These are phyloP conservation scores for Danionella cerebrum DNA, from an alignment of 2,113 vertebrate genomes.

Conservation along the genomic window DNA sequence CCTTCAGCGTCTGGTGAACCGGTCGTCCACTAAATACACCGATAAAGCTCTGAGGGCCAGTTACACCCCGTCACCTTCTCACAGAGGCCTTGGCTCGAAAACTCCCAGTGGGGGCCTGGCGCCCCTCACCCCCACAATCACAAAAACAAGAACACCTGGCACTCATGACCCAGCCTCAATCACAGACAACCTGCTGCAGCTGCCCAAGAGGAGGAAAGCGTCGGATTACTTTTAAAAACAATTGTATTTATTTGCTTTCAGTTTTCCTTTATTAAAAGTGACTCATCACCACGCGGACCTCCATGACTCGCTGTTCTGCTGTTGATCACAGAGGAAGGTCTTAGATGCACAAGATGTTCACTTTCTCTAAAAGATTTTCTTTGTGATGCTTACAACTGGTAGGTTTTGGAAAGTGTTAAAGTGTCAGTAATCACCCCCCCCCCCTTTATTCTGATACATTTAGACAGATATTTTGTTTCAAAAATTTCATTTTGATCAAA, in stretches of 20 bases:
- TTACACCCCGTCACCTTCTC: conserved; percentile 91
- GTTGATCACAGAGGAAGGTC: no score
- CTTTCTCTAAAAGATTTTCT: no score
- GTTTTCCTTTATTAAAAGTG: not conserved
- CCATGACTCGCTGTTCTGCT: no score
- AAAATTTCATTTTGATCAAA: no score
- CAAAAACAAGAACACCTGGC: conserved; percentile 70
- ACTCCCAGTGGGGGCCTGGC: conserved; percentile 66
- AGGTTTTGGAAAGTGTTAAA: no score
- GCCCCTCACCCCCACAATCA: conserved; percentile 76
- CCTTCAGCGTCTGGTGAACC: conserved; percentile 85
- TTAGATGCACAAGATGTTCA: no score
- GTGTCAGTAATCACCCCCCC: no score
- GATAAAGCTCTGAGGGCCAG: conserved; percentile 93
- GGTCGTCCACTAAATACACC: conserved; percentile 90
- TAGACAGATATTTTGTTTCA: no score
- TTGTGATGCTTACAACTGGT: no score
- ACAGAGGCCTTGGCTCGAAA: conserved; percentile 66
- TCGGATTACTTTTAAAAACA: conserved; percentile 71
- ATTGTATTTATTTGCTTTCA: not conserved
- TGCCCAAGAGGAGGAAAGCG: conserved; percentile 87
- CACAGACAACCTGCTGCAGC: conserved; percentile 90
- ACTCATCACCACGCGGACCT: no score
- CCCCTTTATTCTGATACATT: no score
- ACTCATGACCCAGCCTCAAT: conserved; percentile 86